phyloP scores from a whole-genome alignment of 1,140 invertebrate species.

The Hestina assimilis region DNA sequence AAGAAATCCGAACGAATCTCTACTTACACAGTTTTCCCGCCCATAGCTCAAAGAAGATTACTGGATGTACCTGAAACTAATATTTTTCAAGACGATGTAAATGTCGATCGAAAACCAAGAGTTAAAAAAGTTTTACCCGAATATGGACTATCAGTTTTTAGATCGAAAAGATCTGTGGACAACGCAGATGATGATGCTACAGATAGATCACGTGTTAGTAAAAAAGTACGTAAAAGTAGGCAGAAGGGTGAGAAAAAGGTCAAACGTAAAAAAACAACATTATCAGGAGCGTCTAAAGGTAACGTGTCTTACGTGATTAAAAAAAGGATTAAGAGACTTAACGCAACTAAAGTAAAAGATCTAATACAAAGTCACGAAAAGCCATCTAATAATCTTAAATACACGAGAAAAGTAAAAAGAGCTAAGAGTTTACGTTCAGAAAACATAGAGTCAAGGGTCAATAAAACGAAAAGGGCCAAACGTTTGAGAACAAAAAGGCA shows the following conservation, averaged over 20 bases:
- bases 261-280: background rate
- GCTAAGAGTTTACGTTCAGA: background rate
- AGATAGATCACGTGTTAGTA: background rate
- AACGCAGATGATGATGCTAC: background rate
- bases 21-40: slow-evolving; percentile 35
- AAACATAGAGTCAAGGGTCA: background rate
- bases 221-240: background rate
- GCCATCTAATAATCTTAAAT: background rate
- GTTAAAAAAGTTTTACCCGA: slow-evolving; percentile 49
- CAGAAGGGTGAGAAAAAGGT: background rate
- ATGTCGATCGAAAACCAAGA: slow-evolving; percentile 32
- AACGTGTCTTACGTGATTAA: too few species aligned
- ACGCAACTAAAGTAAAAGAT: slow-evolving; percentile 11
- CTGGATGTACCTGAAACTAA: slow-evolving; percentile 6
- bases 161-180: slow-evolving; percentile 25
- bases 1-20: slow-evolving; percentile 6
- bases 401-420: background rate
- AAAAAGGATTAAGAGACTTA: too few species aligned
- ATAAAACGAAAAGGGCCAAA: slow-evolving; percentile 7
- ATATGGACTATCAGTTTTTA: slow-evolving; percentile 15
- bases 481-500: slow-evolving; percentile 6
- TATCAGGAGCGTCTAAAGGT: background rate
- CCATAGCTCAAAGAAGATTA: slow-evolving; percentile 1
- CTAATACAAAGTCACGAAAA: slow-evolving; percentile 4
- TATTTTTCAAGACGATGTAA: slow-evolving; percentile 9